Evolutionary conservation across 2,113 vertebrate genomes (phyloP), one percentile per base, ranked within the genome.

Genomic region (Gymnocephalus cernua): DNA sequence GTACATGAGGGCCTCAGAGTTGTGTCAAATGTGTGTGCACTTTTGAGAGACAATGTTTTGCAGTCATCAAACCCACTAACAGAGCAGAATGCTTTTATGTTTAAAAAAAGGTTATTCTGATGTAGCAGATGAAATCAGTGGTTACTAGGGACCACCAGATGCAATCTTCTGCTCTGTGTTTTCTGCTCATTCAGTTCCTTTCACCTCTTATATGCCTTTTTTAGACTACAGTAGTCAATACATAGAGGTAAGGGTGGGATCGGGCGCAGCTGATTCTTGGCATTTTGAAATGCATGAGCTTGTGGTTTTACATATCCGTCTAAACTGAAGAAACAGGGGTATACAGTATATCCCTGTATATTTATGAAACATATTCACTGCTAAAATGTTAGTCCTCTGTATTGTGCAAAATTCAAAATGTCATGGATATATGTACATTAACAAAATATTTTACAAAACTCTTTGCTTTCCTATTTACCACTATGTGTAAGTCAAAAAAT

Each of bases 291-390:
- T 16, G 29, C 2, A 11, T 32, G 45, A 35, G 38, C 35, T 25
- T 51, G 27, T 62, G 71, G 63, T 71, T 48, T 65, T 23, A 23
- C 50, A 65, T 41, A 57, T 64, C 29, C 53, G 15, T 66, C 51
- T 18, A 47, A 47, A 73, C 29, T 27, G 41, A 23, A 16, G 19
- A 58, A 58, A 58, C 18, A 2, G 9, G 25, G 41, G 38, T 10
- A n/a, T 9, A 47, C 25, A 12, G 32, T 16, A 14, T 41, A 48
- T 58, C 6, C 5, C 44, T 27, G 3, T 68, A 27, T 86, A 67
- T 81, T 71, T 84, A 44, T 81, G 23, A 25, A 2, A 21, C 67
- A 44, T 74, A 32, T 64, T 82, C 23, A 58, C 50, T 19, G 12
- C 1, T 54, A 58, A 83, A 74, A 19, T 61, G 66, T 88, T 62